phyloP scores from a whole-genome alignment of 2,797 vertebrate species.

The Gymnothorax reevesii region DNA sequence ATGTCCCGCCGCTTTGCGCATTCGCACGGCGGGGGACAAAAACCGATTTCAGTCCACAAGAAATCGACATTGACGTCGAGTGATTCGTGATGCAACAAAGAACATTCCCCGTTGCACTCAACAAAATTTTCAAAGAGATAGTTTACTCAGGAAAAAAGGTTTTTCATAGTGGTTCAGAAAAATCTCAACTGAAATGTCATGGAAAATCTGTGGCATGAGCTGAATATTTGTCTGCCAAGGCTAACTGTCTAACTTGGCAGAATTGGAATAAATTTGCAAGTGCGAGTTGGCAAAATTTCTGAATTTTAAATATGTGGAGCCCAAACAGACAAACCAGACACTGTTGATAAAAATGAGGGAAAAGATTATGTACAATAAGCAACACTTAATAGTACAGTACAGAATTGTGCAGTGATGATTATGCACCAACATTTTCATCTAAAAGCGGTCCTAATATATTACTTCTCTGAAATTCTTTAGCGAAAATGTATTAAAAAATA shows the following conservation, averaged over 20 bases:
- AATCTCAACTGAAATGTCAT: not conserved
- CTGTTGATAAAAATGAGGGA: not conserved
- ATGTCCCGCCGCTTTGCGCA: too few species aligned
- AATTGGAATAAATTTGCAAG: not conserved
- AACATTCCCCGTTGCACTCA: not conserved
- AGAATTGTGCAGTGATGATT: too few species aligned
- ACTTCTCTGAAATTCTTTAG: too few species aligned
- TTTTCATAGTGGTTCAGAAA: not conserved
- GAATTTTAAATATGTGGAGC: not conserved
- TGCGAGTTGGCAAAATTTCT: not conserved
- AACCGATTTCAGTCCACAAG: not conserved
- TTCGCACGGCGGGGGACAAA: too few species aligned
- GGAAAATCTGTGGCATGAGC: not conserved
- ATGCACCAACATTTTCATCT: too few species aligned
- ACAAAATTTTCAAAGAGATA: not conserved
- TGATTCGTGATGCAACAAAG: not conserved
- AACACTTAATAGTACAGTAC: too few species aligned
- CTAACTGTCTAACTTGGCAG: not conserved
- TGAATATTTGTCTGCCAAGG: not conserved
- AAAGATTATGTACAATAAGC: too few species aligned
- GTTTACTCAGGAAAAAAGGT: not conserved
- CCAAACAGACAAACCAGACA: slow-evolving; percentile 1
- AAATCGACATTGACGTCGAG: not conserved
- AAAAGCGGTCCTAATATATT: too few species aligned
- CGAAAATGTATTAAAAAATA: too few species aligned